These are phyloP conservation scores for Rhopalosiphum padi DNA, from an alignment of 1,140 invertebrate genomes.

Conservation along the genomic window DNA sequence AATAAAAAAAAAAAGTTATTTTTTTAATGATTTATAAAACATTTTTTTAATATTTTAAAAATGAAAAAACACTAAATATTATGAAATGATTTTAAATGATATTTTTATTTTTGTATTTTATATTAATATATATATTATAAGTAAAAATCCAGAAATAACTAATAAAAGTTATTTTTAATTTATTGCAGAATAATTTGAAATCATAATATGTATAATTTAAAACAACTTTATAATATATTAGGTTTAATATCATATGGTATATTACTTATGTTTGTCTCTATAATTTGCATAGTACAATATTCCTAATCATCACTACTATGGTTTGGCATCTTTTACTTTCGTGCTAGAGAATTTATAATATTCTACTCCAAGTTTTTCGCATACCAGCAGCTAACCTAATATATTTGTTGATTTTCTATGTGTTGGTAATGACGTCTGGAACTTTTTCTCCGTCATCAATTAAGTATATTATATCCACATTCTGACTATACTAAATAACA, in stretches of 20 bases:
- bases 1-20: too few relatives aligned
- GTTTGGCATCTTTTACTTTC: background rate
- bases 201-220: too few relatives aligned
- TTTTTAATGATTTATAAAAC: too few relatives aligned
- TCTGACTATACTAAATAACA: background rate
- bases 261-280: background rate
- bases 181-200: background rate
- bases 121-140: too few relatives aligned
- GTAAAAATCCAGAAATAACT: too few relatives aligned
- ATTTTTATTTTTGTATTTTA: too few relatives aligned
- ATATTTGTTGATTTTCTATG: background rate
- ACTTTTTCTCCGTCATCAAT: background rate
- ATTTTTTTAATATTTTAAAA: too few relatives aligned
- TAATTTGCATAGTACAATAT: constrained; percentile 1
- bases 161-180: background rate
- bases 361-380: background rate
- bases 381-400: background rate
- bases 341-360: background rate
- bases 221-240: background rate
- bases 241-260: too few relatives aligned
- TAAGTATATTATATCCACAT: background rate
- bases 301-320: background rate
- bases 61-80: too few relatives aligned
- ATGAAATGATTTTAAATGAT: too few relatives aligned
- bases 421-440: background rate